Evolutionary conservation across 2,113 vertebrate genomes (phyloP), one percentile per base, ranked within the genome.

Genomic region (Zapus hudsonius): DNA sequence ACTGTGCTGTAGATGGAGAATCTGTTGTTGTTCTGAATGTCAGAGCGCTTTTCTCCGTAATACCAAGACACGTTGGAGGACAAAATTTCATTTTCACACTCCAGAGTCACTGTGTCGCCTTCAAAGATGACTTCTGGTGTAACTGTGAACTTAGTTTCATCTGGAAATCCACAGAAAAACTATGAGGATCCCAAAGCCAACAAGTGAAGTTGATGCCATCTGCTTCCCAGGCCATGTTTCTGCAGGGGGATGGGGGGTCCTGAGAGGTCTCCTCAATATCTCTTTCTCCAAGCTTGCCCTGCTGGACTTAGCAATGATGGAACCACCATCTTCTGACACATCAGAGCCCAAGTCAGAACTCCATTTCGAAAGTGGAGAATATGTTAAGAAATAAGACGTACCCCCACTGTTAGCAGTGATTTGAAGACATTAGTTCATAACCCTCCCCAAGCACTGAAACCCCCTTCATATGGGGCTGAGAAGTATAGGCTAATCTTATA

Each of bases 81-180:
- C 0, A 25, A 0, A 2, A 96, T 19, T 19, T 94, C 96, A 5
- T 78, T 96, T 78, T 95, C 92, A 94, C 98, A 98, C 19, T 4
- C 82, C 57, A 98, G 84, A 3, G 0, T 95, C 31, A 98, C 96
- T 0, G 90, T 97, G 66, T 98, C 98, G 7, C 98, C 98, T 95
- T 97, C 95, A 84, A 97, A 97, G 95, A 98, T 86, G 52, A 87
- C 27, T 1, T 9, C 87, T 19, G 98, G 98, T 7, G 0, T 91
- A 61, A 97, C 22, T 0, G 47, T 94, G 91, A 98, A 93, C 38
- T 91, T 97, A 1, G 95, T 97, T 61, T 96, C 90, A 97, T 96
- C 98, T 98, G 91, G 55, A 81, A 95, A 97, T n/a, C 76, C 66
- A 94, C 93, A 96, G 88, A 92, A 6, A 55, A 94, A 31, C 3